Evolutionary conservation across 2,888 invertebrate species (phyloP), one percentile per base, ranked within the genome.

Genomic region (Drosophila sordidula): DNA sequence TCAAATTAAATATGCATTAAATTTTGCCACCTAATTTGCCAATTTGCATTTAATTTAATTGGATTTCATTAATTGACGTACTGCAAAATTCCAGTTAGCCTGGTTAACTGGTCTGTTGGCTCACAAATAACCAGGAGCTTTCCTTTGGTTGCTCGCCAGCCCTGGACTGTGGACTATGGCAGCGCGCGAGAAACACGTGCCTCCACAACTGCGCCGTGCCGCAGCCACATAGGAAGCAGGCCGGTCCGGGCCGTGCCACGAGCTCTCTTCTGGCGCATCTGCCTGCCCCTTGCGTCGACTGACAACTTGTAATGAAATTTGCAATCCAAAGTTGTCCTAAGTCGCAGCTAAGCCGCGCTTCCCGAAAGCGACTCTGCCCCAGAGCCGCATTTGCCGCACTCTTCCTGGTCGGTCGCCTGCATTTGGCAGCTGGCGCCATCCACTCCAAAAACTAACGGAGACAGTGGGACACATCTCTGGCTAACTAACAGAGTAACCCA

Each of bases 271-370:
- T 41, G 46, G 22, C 54, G 12, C 36, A n/a, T n/a, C 9, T 12
- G 22, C 26, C 6, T 54, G 54, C 22, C 42, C 55, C 39, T 34
- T 41, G 25, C 51, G 36, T 26, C 29, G 16, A 44, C 73, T 67
- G 73, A 62, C 73, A 75, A 75, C 68, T 72, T 73, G 68, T 75
- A 75, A 75, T 78, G 75, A 73, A 78, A 75, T 75, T 75, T 75
- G 78, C 75, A 64, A 78, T 73, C 78, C 78, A 75, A 75, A 78
- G 78, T 78, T 75, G 74, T 52, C 59, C 68, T 78, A 73, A 75
- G 74, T 78, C 74, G 55, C 63, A 59, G 74, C 78, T 75, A 73
- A 75, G 78, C 78, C 64, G 56, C 63, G 63, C 56, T 73, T 73
- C 56, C 47, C 59, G 16, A 59, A 73, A 61, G 68, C 68, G 45